Conservation (phyloP, 1,140 invertebrate species). For the Planococcus citri region DNA sequence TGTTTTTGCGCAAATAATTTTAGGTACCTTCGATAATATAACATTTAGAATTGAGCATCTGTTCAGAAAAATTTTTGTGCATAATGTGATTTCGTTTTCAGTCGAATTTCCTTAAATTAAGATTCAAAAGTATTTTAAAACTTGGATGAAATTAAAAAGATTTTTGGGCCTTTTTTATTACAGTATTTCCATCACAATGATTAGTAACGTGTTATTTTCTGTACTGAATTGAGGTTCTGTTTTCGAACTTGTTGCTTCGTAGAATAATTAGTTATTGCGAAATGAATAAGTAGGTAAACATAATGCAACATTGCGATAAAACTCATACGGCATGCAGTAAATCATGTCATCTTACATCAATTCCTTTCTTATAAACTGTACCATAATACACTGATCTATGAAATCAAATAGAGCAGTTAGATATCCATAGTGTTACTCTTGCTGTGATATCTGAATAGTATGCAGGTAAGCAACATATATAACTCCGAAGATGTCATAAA, state of each 20-base stretch:
- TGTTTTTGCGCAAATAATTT: neutral
- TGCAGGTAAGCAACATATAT: conserved; percentile 74
- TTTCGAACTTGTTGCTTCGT: too few relatives aligned
- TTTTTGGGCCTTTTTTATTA: too few relatives aligned
- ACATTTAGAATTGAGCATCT: neutral
- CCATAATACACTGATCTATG: conserved; percentile 33
- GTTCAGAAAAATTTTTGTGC: neutral
- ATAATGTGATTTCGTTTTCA: neutral
- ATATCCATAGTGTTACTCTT: conserved; percentile 37
- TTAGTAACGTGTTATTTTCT: too few relatives aligned
- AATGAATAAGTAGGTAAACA: neutral
- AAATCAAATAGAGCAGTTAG: conserved; percentile 80
- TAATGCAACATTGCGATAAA: neutral
- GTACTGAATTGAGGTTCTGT: too few relatives aligned
- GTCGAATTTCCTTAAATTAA: too few relatives aligned
- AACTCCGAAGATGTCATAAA: conserved; percentile 77
- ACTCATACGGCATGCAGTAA: neutral
- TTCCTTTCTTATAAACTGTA: neutral
- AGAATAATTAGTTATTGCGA: neutral
- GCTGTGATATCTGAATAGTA: conserved; percentile 47
- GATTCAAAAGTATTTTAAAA: too few relatives aligned
- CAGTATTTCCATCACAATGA: too few relatives aligned
- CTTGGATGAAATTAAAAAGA: too few relatives aligned
- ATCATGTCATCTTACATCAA: conserved; percentile 7
- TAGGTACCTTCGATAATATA: neutral